Evolutionary conservation across 2,113 vertebrate species (phyloP).

Genomic region (Myanophis thanlyinensis): DNA sequence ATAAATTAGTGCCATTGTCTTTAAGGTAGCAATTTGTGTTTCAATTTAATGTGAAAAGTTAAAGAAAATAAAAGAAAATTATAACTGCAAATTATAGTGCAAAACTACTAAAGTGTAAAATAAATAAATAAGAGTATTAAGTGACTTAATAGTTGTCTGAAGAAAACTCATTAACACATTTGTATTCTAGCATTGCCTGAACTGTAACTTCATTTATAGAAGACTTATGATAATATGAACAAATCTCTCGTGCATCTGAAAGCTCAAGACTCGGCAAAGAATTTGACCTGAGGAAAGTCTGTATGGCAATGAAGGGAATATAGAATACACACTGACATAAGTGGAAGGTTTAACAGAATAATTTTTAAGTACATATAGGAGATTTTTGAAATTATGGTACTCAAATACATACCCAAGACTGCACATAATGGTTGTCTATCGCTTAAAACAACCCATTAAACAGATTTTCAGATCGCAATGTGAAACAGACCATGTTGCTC

Average conservation of each 20-base stretch:
- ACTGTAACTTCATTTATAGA: slow-evolving; percentile 58
- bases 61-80: slow-evolving; percentile 62
- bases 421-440: neutral
- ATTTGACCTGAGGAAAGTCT: slow-evolving; percentile 44
- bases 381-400: neutral
- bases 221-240: slow-evolving; percentile 37
- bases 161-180: slow-evolving; percentile 66
- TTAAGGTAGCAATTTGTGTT: slow-evolving; percentile 57
- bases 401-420: neutral
- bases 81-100: slow-evolving; percentile 28
- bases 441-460: neutral
- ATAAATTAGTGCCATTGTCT: slow-evolving; percentile 55
- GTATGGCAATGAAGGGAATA: slow-evolving; percentile 1
- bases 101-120: slow-evolving; percentile 52
- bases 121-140: slow-evolving; percentile 43
- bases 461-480: neutral
- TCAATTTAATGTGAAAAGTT: slow-evolving; percentile 57
- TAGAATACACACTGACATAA: neutral
- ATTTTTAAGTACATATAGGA: neutral
- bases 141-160: slow-evolving; percentile 63
- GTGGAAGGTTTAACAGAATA: neutral
- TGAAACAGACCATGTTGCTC: neutral
- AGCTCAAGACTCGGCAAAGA: slow-evolving; percentile 37
- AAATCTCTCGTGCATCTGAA: slow-evolving; percentile 35
- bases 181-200: slow-evolving; percentile 52